Conservation (phyloP, 2,797 vertebrate species). For the Lepus townsendii region DNA sequence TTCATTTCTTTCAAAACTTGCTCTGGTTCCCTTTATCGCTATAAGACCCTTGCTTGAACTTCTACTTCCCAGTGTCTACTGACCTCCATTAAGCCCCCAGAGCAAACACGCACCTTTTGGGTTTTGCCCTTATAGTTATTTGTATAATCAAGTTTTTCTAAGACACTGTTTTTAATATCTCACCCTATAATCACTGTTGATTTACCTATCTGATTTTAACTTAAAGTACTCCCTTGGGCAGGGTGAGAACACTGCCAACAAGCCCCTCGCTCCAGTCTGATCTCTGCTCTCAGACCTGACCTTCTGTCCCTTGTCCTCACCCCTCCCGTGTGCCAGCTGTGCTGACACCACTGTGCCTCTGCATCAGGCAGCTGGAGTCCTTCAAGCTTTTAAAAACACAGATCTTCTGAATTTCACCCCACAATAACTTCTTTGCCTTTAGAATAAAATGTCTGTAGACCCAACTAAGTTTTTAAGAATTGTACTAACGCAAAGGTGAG, state of each 20-base stretch:
- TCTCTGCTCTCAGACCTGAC: no score
- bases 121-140: fast-evolving
- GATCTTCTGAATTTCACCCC: background rate
- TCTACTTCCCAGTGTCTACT: background rate
- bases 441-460: background rate
- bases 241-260: background rate
- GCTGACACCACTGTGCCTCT: background rate
- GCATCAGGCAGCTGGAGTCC: background rate
- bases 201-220: background rate
- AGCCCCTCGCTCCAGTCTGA: fast-evolving
- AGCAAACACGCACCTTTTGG: background rate
- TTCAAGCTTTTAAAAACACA: background rate
- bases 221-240: background rate
- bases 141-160: background rate
- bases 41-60: background rate
- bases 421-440: background rate
- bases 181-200: background rate
- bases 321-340: background rate
- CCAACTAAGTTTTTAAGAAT: background rate
- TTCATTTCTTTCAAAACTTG: background rate
- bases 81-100: no score
- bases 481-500: background rate
- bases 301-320: background rate
- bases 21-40: background rate
- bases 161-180: background rate